phyloP scores from a whole-genome alignment of 2,113 vertebrate genomes.

The Cacatua alba region DNA sequence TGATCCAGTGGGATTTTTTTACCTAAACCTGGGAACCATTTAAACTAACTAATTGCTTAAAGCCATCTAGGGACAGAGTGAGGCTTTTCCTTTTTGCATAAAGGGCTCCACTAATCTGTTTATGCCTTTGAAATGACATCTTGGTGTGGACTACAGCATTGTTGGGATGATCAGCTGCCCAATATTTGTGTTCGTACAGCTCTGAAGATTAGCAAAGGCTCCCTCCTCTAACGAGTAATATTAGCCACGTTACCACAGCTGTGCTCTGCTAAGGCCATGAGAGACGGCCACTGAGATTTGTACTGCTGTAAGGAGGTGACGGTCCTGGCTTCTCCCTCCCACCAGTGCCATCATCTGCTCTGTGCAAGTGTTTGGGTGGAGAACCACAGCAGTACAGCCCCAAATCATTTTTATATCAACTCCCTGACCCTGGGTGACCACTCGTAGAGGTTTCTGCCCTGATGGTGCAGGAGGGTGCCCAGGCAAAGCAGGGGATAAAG shows the following conservation, averaged over 20 bases:
- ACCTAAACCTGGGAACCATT: background rate
- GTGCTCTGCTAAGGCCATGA: background rate
- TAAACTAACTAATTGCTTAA: background rate
- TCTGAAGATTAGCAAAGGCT: background rate
- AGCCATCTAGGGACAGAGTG: background rate
- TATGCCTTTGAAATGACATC: background rate
- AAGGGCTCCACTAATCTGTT: background rate
- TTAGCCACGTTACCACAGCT: background rate
- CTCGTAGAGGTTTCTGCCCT: fast-evolving
- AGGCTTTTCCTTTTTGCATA: background rate
- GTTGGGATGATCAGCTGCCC: background rate
- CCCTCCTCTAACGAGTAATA: background rate
- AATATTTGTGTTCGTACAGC: background rate
- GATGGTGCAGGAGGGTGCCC: background rate
- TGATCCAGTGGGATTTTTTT: background rate
- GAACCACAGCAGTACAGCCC: background rate
- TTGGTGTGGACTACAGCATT: background rate
- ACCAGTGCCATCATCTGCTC: background rate
- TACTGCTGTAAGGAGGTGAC: background rate
- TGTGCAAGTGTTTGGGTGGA: fast-evolving
- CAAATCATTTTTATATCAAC: background rate
- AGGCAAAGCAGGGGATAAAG: background rate
- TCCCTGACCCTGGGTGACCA: background rate
- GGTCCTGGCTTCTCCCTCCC: background rate
- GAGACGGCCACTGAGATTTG: background rate